Evolutionary conservation across 1,140 invertebrate genomes (phyloP).

Genomic region (Vanessa atalanta): DNA sequence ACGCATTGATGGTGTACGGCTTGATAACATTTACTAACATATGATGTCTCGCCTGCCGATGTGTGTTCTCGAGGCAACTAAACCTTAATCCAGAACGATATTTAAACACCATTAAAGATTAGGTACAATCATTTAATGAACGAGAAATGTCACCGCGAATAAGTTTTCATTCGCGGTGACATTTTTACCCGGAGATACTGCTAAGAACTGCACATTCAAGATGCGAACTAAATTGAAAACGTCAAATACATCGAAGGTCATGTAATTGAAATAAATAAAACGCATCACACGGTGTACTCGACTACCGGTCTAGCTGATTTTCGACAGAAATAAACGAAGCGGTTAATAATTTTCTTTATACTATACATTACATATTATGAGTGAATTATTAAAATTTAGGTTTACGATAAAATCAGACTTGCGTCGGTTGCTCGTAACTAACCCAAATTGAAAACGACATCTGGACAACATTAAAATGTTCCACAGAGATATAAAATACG

Average conservation of each 20-base stretch:
- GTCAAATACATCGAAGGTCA: slow-evolving; percentile 1
- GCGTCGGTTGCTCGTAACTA: not conserved
- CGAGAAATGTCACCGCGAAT: not conserved
- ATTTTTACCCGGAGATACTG: not conserved
- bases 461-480: not conserved
- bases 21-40: too few species aligned
- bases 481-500: not conserved
- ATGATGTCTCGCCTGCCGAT: too few species aligned
- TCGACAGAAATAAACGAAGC: not conserved
- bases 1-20: too few species aligned
- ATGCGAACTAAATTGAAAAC: not conserved
- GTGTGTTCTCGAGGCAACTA: too few species aligned
- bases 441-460: slow-evolving; percentile 8
- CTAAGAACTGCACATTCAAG: not conserved
- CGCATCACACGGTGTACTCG: not conserved
- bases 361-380: not conserved
- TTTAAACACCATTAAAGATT: too few species aligned
- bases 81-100: not conserved
- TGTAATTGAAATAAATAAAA: not conserved
- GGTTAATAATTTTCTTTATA: not conserved
- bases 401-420: not conserved
- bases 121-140: not conserved
- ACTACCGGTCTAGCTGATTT: not conserved
- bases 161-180: too few species aligned
- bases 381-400: slow-evolving; percentile 1